Conservation (phyloP, 2,113 vertebrate genomes). For the Forbesichthys agassizii region DNA sequence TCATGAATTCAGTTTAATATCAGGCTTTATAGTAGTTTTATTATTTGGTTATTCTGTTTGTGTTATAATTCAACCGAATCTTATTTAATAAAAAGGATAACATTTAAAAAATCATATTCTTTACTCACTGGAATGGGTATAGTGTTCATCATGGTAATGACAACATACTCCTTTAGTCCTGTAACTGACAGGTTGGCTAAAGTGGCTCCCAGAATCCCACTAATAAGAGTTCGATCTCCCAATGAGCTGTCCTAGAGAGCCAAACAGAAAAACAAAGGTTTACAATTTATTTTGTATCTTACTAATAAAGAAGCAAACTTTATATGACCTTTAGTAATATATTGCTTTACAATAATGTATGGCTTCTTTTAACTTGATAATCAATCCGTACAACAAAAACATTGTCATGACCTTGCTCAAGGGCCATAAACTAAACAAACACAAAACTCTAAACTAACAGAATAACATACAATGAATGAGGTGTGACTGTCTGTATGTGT, state of each 20-base stretch:
- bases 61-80: neutral
- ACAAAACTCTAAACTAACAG: too few species aligned
- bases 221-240: slow-evolving; percentile 77
- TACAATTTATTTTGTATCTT: neutral
- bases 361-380: neutral
- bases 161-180: slow-evolving; percentile 78
- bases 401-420: too few species aligned
- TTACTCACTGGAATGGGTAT: slow-evolving; percentile 58
- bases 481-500: too few species aligned
- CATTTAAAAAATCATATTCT: neutral
- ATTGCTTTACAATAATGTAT: too few species aligned
- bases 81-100: too few species aligned
- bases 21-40: neutral
- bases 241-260: slow-evolving; percentile 78
- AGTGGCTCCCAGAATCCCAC: slow-evolving; percentile 87
- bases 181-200: slow-evolving; percentile 85
- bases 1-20: neutral
- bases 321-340: too few species aligned
- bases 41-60: neutral
- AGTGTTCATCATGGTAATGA: slow-evolving; percentile 79
- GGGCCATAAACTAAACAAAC: too few species aligned
- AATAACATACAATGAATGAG: too few species aligned
- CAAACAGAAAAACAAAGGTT: slow-evolving; percentile 14
- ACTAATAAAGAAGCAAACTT: neutral
- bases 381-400: too few species aligned